Evolutionary conservation across 2,797 vertebrate species (phyloP).

Genomic region (Propithecus deckenii): DNA sequence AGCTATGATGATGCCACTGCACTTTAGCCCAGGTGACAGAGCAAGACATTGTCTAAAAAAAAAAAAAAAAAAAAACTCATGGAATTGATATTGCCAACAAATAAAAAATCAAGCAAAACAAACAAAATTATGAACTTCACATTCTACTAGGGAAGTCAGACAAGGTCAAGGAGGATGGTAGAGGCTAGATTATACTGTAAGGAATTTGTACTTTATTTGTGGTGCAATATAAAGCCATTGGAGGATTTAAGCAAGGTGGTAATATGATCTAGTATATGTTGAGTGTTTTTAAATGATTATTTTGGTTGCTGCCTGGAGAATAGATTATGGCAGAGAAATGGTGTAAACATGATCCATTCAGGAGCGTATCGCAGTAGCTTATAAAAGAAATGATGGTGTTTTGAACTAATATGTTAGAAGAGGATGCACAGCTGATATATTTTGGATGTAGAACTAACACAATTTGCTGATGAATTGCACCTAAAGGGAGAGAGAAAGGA

Average conservation of each 20-base stretch:
- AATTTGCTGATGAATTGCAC: not conserved
- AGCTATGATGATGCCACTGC: not conserved
- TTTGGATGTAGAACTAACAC: not conserved
- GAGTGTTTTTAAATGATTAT: not conserved
- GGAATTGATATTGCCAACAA: not conserved
- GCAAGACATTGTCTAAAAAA: not conserved
- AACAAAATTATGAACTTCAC: not conserved
- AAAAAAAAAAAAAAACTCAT: not conserved
- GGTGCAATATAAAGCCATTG: not conserved
- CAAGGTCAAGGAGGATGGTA: not conserved
- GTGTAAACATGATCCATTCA: not conserved
- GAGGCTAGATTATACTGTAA: not conserved
- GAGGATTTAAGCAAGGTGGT: slow-evolving; percentile 3
- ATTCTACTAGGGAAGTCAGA: not conserved
- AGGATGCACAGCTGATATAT: not conserved
- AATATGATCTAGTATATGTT: not conserved
- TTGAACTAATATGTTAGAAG: not conserved
- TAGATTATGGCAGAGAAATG: not conserved
- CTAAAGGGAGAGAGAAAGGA: not conserved
- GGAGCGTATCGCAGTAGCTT: not conserved
- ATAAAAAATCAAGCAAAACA: not conserved
- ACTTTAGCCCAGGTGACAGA: not conserved
- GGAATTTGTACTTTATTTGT: not conserved
- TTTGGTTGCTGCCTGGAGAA: not conserved
- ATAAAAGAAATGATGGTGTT: not conserved